Base-by-base conservation (phyloP, 2,797 vertebrate species). In the Danio tinwini region DNA sequence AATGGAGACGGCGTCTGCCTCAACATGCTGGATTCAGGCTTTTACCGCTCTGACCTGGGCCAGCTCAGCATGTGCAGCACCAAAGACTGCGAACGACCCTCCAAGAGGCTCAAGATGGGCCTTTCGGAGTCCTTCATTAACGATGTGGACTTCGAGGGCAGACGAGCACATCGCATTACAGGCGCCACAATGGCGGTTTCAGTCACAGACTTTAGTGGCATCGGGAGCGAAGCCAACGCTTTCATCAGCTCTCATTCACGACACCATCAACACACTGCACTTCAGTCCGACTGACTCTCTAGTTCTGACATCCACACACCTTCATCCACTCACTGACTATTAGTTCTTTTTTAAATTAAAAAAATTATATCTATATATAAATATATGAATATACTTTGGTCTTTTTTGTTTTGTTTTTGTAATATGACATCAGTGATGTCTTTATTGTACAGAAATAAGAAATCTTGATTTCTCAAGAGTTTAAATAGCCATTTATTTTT, bases 341-440 rank as follows among this genome's bases (percentile, higher is more conserved):
- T 93, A 84, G 78, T 86, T 85, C 77, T 77, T 90, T 85, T 88
- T 92, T 84, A 86, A 77, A 92, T 91, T 76, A 74, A 76, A 58
- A 58, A 71, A 84, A 63, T 78, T 76, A 75, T 75, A 52, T 80
- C 70, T 69, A 1, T 52, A 19, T 70, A 6, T 89, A 90, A 88
- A 83, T 81, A 50, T 65, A 88, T 88, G 29, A 74, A 81, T 87
- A 87, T 88, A 88, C 89, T 83, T 93, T 88, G 83, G 84, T 90
- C 89, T 82, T 77, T 63, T 53, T 78, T 29, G 29, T 29, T 85
- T 74, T 90, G 55, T 80, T 91, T 95, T 93, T 93, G 92, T 94
- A 94, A 93, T 98, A 98, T 98, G 98, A 99, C 98, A 97, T 99
- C 98, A 99, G 96, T 99, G 98, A 99, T 98, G 98, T 98, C 98